Base-by-base conservation (phyloP, 2,797 vertebrate genomes). In the Hydrocynus forskahlii region DNA sequence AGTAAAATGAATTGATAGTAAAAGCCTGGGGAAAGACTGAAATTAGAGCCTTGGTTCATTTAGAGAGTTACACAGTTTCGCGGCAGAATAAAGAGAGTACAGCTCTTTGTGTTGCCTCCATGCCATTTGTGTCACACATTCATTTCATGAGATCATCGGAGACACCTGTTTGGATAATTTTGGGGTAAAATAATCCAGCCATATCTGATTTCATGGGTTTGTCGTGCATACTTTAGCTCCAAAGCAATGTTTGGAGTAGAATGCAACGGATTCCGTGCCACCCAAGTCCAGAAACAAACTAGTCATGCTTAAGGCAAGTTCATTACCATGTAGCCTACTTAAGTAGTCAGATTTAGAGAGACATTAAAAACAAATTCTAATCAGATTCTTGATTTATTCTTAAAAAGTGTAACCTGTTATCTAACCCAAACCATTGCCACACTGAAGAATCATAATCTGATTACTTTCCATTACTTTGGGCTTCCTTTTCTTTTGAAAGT, bases 31-130 rank as follows among this genome's bases (percentile, higher is more conserved):
- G 91, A 92, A 86, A 85, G 73, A 66, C 59, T 86, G 91, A 88
- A 92, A 93, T 82, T 75, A 76, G 89, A 93, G 84, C 90, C 91
- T 84, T 73, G 17, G 55, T 68, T 86, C 88, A 88, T 89, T 88
- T 72, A 84, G 86, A 88, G 89, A 68, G 84, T 55, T 74, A 55
- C 91, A 89, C 85, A 71, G 78, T 85, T 86, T 89, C 80, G 29
- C 29, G 78, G 84, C 85, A 84, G 77, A 86, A 91, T 91, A 85
- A 92, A 92, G 87, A 81, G 78, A 82, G 80, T 83, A 75, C 76
- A 48, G 82, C 74, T 87, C 87, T 92, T 92, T 93, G 90, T 92
- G 83, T 89, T 78, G 76, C 62, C 83, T 81, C 83, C 81, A 57
- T 83, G 82, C 82, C 84, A 88, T 88, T 87, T 85, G 84, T 88